Base-by-base conservation (phyloP, 2,113 vertebrate species). In the Calonectris borealis region DNA sequence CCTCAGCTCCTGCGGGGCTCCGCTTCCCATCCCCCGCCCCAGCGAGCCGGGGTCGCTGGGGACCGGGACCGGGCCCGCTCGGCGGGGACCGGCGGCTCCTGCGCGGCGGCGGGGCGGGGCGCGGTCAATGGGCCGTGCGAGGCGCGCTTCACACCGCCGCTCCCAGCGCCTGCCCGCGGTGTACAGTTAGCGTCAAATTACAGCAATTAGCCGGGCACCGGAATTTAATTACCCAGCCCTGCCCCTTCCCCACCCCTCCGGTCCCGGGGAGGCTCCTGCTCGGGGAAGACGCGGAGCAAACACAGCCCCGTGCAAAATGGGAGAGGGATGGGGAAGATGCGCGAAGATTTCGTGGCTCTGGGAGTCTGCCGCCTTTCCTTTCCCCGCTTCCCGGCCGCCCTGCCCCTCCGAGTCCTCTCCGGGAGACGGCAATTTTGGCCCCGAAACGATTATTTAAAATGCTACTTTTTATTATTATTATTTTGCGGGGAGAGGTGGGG, bases 121-220 rank as follows among this genome's bases (percentile, higher is more conserved):
- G 95, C 61, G 78, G 68, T 73, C 93, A 93, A 86, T 83, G 96
- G 97, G 87, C 94, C 93, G 82, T 96, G 92, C 83, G 95, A 54
- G 61, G 73, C 34, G 83, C 83, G 40, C 93, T 94, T 48, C 93
- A 55, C 73, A 72, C 77, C 92, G 75, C 76, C 46, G 84, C 88
- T 83, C 80, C 65, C 58, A 72, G 78, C 66, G 87, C 94, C 95
- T 83, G 82, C 75, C 91, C 58, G 93, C 82, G 5, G 78, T 80
- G 95, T 96, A 93, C 92, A 86, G 88, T 91, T 93, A 82, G 93
- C 69, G 82, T 96, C 96, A 91, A 94, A 96, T 95, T 97, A 95
- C 97, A 84, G 55, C 90, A 93, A 95, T 97, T 96, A 94, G 86
- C 85, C 70, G 60, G 90, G 89, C 84, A 94, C 83, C 79, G 87